Evolutionary conservation across 2,888 invertebrate genomes (phyloP).

Genomic region (Orthosia cruda): DNA sequence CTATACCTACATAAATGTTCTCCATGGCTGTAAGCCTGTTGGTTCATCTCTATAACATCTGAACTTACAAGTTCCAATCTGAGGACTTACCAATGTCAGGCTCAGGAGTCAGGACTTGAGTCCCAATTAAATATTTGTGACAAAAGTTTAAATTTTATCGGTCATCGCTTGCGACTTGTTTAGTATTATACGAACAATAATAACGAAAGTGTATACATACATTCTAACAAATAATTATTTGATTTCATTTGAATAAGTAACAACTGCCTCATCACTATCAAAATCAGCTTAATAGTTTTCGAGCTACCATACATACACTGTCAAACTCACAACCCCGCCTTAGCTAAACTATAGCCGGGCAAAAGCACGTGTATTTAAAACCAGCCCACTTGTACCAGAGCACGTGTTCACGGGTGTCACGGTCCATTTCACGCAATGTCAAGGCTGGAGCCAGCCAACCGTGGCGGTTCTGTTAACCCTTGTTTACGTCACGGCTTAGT

Average conservation of each 20-base stretch:
- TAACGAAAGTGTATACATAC: too few relatives aligned
- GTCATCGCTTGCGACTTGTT: too few relatives aligned
- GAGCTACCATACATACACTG: background rate
- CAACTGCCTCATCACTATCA: too few relatives aligned
- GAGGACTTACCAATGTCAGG: background rate
- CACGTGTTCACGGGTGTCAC: constrained; percentile 43
- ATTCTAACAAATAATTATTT: too few relatives aligned
- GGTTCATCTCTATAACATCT: background rate
- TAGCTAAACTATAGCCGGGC: too few relatives aligned
- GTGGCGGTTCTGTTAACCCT: constrained; percentile 34
- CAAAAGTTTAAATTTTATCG: background rate
- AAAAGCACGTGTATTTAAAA: constrained; percentile 22
- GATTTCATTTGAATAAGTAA: too few relatives aligned
- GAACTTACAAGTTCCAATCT: background rate
- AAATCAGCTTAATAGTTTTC: background rate
- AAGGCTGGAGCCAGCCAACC: constrained; percentile 62
- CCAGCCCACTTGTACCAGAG: background rate
- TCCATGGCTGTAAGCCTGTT: background rate
- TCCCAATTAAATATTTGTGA: background rate
- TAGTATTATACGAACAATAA: too few relatives aligned
- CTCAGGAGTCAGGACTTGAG: background rate
- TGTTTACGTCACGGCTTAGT: constrained; percentile 24
- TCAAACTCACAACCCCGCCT: background rate
- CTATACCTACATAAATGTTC: background rate
- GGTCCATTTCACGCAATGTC: constrained; percentile 65